Base-by-base conservation (phyloP, 2,113 vertebrate species). In the Grantiella picta region DNA sequence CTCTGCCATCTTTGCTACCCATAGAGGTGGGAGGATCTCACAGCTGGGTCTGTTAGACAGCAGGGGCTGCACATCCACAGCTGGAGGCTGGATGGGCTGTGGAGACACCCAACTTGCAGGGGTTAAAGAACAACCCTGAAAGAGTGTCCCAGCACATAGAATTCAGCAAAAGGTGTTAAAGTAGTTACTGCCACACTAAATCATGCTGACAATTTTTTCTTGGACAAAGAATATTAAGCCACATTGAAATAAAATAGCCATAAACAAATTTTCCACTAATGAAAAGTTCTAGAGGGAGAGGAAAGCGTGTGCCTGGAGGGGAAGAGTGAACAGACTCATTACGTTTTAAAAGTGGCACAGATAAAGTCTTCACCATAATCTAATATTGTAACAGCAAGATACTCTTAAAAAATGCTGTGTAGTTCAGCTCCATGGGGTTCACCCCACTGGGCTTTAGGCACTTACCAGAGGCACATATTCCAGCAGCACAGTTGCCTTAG, bases 41-140 rank as follows among this genome's bases (percentile, higher is more conserved):
- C 31, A 56, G 22, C 35, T 1, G 2, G 24, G 9, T 27, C 1
- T 1, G 49, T 70, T 47, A 49, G 29, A 21, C 28, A 60, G 47
- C 0, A 1, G 10, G 11, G 13, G 40, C 56, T 68, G 52, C 23
- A 31, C 52, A 28, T 15, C 23, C 27, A 54, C 18, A 38, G 24
- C 66, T 68, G 31, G 40, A 7, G 61, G 24, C 28, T n/a, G 61
- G 52, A 33, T 4, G 13, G n/a, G 45, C 22, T 69, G 20, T 0
- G 0, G 56, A 57, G 52, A 44, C 49, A 63, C 1, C 0, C 65
- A 68, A 27, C 2, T 1, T 1, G 8, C 10, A 14, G 10, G 7
- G 56, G 14, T 52, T 68, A 53, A 87, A 75, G 42, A 63, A 54
- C 54, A 59, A 28, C 56, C 44, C 36, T 28, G 52, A 52, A 65